Percentiles rank a stretch among this genome's conserved stretches.
phyloP scores from a whole-genome alignment of 2,888 invertebrate species.

The Punctoribates punctum region DNA sequence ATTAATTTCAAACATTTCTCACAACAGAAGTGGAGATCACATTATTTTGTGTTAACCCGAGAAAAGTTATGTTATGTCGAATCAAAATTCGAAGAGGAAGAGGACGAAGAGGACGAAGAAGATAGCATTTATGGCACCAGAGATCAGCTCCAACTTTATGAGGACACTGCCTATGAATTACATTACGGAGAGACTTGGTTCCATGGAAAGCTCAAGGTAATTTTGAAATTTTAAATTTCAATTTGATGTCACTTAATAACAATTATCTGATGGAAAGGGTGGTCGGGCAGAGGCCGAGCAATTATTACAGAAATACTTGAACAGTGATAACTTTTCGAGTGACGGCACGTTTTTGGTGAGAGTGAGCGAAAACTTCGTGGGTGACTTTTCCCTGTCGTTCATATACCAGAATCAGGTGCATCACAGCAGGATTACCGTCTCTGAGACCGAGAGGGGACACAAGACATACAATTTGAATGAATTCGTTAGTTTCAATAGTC shows the following conservation, averaged over 20 bases:
- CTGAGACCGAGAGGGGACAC: slow-evolving; percentile 70
- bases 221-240: background rate
- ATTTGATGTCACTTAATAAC: background rate
- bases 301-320: slow-evolving; percentile 65
- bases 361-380: slow-evolving; percentile 88
- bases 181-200: slow-evolving; percentile 93
- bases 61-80: slow-evolving; percentile 84
- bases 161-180: slow-evolving; percentile 63
- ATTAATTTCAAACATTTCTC: background rate
- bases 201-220: slow-evolving; percentile 57
- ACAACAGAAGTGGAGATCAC: slow-evolving; percentile 76
- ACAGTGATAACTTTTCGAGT: slow-evolving; percentile 59
- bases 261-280: slow-evolving; percentile 57
- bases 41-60: slow-evolving; percentile 85
- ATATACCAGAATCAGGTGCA: slow-evolving; percentile 80
- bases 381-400: slow-evolving; percentile 91
- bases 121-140: slow-evolving; percentile 52
- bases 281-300: slow-evolving; percentile 74
- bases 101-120: slow-evolving; percentile 45
- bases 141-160: slow-evolving; percentile 58
- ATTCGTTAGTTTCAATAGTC: slow-evolving; percentile 79
- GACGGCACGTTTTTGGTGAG: slow-evolving; percentile 90
- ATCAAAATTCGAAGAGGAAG: slow-evolving; percentile 64
- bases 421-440: slow-evolving; percentile 83
- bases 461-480: slow-evolving; percentile 85